Evolutionary conservation across 2,113 vertebrate genomes (phyloP), one percentile per base, ranked within the genome.

Genomic region (Dicentrarchus labrax): DNA sequence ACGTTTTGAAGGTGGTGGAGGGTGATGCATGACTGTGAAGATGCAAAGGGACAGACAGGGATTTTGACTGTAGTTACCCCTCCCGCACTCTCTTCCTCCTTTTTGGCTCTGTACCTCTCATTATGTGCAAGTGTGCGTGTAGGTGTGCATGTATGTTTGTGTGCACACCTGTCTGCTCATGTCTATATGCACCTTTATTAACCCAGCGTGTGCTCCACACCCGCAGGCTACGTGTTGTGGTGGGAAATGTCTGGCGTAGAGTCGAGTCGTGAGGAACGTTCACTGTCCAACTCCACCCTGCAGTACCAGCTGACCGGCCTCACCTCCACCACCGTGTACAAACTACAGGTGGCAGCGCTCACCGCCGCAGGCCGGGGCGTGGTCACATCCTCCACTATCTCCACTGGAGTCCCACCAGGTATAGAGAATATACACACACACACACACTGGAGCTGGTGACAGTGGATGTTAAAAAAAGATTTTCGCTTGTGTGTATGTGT

Each of bases 361-460:
- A 99, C 98, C 0, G 92, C 96, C 0, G 95, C 93, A 1, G 98
- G 98, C 0, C 85, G 91, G 0, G 98, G 98, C 5, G 84, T 90
- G 74, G 83, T 92, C 75, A 97, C 97, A 0, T 95, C 97, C 4
- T 97, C 97, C 76, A 97, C 97, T 89, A 98, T 99, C 90, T 98
- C 98, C 17, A 99, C 98, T 0, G 98, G 98, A 10, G 97, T 99
- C 36, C 98, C 98, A 41, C 98, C 98, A 97, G 98, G 98, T 99
- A 61, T 89, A 92, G 45, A 45, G 76, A 75, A 86, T 70, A 85
- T 67, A 67, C 53, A 62, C 48, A 54, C 16, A 13, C 43, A 47
- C 3, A 53, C 41, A 68, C 15, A 62, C 24, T 45, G 2, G 8
- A 45, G 47, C 11, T 3, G 17, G 15, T 65, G 47, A 84, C 43